A percentile compares a stretch with the other conserved stretches of the same genome.
phyloP scores from a whole-genome alignment of 2,797 vertebrate genomes.

The Sebastes variabilis region DNA sequence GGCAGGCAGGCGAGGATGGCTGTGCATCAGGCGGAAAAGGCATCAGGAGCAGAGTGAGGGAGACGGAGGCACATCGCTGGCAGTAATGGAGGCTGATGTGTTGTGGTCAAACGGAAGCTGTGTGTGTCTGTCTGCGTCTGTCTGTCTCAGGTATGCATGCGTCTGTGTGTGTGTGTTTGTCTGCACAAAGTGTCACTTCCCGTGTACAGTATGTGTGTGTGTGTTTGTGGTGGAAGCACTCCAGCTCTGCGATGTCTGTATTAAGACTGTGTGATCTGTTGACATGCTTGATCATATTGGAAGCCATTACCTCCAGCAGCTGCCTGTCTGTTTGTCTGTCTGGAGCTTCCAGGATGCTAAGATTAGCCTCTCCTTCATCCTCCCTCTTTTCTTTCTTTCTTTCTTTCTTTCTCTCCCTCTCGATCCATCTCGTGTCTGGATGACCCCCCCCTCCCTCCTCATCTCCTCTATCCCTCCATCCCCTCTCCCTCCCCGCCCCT shows the following conservation, averaged over 20 bases:
- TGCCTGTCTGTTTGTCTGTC: slow-evolving; percentile 63
- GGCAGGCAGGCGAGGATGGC: slow-evolving; percentile 34
- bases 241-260: slow-evolving; percentile 39
- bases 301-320: slow-evolving; percentile 76
- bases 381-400: not conserved
- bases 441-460: slow-evolving; percentile 6
- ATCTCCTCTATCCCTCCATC: slow-evolving; percentile 30
- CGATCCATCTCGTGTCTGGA: slow-evolving; percentile 49
- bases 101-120: slow-evolving; percentile 77
- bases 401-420: slow-evolving; percentile 17
- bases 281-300: slow-evolving; percentile 73
- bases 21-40: slow-evolving; percentile 64
- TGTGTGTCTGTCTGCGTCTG: slow-evolving; percentile 58
- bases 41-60: slow-evolving; percentile 56
- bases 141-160: slow-evolving; percentile 56
- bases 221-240: slow-evolving; percentile 35
- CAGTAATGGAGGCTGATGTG: slow-evolving; percentile 80
- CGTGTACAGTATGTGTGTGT: slow-evolving; percentile 37
- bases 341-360: slow-evolving; percentile 67
- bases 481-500: slow-evolving; percentile 33
- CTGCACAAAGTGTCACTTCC: slow-evolving; percentile 4
- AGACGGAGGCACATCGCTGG: slow-evolving; percentile 66
- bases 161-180: slow-evolving; percentile 35
- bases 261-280: slow-evolving; percentile 73
- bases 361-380: slow-evolving; percentile 57